phyloP scores from a whole-genome alignment of 1,140 invertebrate genomes.

The Episyrphus balteatus region DNA sequence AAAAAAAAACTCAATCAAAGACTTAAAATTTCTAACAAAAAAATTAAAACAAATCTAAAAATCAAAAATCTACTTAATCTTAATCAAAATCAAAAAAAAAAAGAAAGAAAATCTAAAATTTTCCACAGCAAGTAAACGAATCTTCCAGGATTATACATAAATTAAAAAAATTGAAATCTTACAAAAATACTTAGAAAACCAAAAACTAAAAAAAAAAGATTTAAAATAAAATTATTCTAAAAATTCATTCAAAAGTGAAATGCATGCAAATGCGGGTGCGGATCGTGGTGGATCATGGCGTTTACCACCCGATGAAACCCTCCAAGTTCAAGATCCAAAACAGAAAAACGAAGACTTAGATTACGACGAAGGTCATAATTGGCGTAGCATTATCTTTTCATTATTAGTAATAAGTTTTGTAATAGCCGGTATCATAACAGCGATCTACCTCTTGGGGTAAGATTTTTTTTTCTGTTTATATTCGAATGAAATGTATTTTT shows the following conservation, averaged over 20 bases:
- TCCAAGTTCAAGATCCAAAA: slow-evolving; percentile 75
- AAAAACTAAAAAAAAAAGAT: background rate
- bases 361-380: slow-evolving; percentile 69
- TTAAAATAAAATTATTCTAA: background rate
- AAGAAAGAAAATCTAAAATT: too few relatives aligned
- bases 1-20: too few relatives aligned
- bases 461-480: slow-evolving; percentile 15
- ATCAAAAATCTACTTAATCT: too few relatives aligned
- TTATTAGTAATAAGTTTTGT: slow-evolving; percentile 74
- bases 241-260: slow-evolving; percentile 24
- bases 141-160: too few relatives aligned
- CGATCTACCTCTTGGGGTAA: slow-evolving; percentile 72
- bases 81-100: too few relatives aligned
- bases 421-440: slow-evolving; percentile 71
- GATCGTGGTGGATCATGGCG: slow-evolving; percentile 72
- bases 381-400: slow-evolving; percentile 74
- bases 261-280: slow-evolving; percentile 73
- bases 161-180: background rate
- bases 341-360: slow-evolving; percentile 54
- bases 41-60: too few relatives aligned
- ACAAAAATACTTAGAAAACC: background rate
- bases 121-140: too few relatives aligned
- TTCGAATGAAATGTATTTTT: background rate
- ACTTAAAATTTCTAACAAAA: too few relatives aligned
- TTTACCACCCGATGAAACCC: slow-evolving; percentile 75